A percentile compares a stretch with the other conserved stretches of the same genome.
Conservation (phyloP, 1,140 invertebrate species). For the Drosophila lacertosa region DNA sequence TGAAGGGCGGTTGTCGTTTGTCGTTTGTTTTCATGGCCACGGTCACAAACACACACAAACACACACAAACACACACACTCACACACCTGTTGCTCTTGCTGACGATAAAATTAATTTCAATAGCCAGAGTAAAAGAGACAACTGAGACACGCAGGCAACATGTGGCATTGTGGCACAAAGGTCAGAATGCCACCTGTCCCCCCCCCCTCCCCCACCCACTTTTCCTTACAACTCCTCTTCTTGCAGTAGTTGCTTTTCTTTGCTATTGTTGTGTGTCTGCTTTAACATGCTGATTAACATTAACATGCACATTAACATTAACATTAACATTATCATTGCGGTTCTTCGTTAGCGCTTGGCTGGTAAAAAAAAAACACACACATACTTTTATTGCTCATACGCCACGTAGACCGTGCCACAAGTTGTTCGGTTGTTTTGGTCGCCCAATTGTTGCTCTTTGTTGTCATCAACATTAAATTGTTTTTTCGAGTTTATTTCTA, state of each 20-base stretch:
- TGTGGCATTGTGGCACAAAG: constrained; percentile 40
- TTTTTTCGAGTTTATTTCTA: constrained; percentile 25
- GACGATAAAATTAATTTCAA: constrained; percentile 72
- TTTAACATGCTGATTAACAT: constrained; percentile 36
- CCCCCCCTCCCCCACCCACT: background rate
- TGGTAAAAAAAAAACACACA: too few relatives aligned
- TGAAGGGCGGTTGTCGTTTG: constrained; percentile 43
- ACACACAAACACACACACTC: constrained; percentile 1
- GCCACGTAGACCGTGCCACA: constrained; percentile 37
- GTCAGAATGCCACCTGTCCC: constrained; percentile 27
- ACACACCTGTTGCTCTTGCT: constrained; percentile 69
- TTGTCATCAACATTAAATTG: constrained; percentile 39
- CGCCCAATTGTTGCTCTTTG: constrained; percentile 12
- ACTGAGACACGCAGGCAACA: constrained; percentile 7
- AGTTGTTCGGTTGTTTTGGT: constrained; percentile 15
- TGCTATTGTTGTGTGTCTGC: background rate
- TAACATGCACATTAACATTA: constrained; percentile 32
- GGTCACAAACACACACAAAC: constrained; percentile 10
- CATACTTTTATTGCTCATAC: constrained; percentile 70
- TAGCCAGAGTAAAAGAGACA: constrained; percentile 21
- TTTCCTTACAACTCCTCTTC: background rate
- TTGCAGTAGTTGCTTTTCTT: constrained; percentile 16
- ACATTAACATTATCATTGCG: constrained; percentile 47
- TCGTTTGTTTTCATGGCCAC: constrained; percentile 64
- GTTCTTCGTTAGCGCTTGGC: constrained; percentile 43